phyloP scores from a whole-genome alignment of 2,113 vertebrate species.

The Mus pahari region DNA sequence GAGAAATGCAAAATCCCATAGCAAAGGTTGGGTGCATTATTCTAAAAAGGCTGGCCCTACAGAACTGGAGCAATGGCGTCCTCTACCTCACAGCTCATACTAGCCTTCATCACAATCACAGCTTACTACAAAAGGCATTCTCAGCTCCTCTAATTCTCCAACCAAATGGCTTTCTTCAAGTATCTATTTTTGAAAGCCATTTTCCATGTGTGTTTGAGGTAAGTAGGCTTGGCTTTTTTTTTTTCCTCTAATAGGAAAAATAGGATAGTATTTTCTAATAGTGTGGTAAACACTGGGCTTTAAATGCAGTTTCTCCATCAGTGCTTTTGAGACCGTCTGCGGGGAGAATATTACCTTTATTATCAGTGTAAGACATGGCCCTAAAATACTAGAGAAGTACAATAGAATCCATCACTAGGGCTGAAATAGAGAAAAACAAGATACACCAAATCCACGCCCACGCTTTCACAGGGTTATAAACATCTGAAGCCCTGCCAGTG shows the following conservation, averaged over 20 bases:
- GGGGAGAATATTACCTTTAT: background rate
- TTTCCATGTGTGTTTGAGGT: slow-evolving; percentile 30
- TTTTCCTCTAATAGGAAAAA: slow-evolving; percentile 61
- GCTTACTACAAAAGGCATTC: background rate
- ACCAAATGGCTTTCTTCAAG: slow-evolving; percentile 35
- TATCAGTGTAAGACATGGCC: slow-evolving; percentile 2
- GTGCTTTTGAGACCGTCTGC: background rate
- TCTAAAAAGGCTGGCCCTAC: background rate
- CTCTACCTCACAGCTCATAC: background rate
- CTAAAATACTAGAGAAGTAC: background rate
- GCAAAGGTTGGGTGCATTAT: background rate
- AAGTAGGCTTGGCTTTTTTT: background rate
- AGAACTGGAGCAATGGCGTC: background rate
- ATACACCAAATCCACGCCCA: background rate
- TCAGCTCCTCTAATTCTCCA: background rate
- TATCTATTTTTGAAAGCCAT: slow-evolving; percentile 56
- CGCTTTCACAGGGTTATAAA: slow-evolving; percentile 31
- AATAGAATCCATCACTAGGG: slow-evolving; percentile 43
- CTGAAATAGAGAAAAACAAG: slow-evolving; percentile 36
- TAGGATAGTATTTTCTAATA: slow-evolving; percentile 66
- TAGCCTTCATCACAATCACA: background rate
- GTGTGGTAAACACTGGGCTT: background rate
- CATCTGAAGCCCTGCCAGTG: background rate
- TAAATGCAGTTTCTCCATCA: slow-evolving; percentile 49
- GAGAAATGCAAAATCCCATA: background rate